Evolutionary conservation across 2,113 vertebrate species (phyloP).

Genomic region (Ochotona princeps): DNA sequence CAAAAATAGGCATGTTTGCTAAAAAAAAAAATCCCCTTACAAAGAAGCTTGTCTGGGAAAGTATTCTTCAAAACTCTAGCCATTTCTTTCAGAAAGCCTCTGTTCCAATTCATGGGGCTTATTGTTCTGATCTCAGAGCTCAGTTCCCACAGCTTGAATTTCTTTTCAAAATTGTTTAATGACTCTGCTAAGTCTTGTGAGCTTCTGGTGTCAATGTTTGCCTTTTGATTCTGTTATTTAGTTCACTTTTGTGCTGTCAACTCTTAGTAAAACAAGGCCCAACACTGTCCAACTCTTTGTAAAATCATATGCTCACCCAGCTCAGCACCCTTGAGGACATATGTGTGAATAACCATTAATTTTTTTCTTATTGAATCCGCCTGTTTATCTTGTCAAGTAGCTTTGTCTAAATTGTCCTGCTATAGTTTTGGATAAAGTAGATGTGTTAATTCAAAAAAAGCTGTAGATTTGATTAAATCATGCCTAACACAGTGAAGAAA

Average conservation of each 20-base stretch:
- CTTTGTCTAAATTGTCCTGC: neutral
- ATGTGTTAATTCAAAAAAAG: neutral
- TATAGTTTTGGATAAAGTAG: neutral
- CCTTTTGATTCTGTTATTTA: conserved; percentile 70
- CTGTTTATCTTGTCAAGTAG: neutral
- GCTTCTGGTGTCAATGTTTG: conserved; percentile 60
- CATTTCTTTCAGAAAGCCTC: conserved; percentile 71
- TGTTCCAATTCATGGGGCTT: conserved; percentile 69
- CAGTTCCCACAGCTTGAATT: conserved; percentile 66
- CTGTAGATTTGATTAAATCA: neutral
- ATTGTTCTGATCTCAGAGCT: conserved; percentile 74
- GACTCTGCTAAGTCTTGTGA: conserved; percentile 72
- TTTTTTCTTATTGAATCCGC: neutral
- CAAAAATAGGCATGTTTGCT: conserved; percentile 80
- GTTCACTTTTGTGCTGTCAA: conserved; percentile 49
- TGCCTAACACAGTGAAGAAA: neutral
- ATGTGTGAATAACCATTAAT: neutral
- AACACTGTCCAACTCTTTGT: conserved; percentile 32
- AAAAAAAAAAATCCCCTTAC: conserved; percentile 67
- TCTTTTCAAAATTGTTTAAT: conserved; percentile 80
- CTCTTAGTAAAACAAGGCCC: conserved; percentile 57
- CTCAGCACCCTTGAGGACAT: neutral
- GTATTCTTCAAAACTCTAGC: conserved; percentile 75
- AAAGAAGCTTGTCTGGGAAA: conserved; percentile 76
- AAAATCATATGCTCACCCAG: neutral